These are phyloP conservation scores for Macrosteles quadrilineatus DNA, from an alignment of 1,140 invertebrate species.

Conservation along the genomic window DNA sequence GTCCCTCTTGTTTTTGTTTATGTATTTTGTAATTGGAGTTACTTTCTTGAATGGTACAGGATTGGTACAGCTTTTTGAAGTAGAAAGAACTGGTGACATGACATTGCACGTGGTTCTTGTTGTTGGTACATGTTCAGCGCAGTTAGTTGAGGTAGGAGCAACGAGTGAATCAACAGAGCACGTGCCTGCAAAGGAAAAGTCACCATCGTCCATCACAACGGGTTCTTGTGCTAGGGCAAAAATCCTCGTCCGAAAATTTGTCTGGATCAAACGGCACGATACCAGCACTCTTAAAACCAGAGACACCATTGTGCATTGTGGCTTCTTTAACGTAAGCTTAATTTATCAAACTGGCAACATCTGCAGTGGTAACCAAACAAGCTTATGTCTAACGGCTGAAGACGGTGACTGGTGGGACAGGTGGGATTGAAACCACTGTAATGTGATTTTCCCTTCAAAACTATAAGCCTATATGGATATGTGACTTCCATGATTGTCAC, in stretches of 20 bases:
- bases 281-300: neutral
- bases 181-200: neutral
- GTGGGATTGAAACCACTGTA: constrained; percentile 35
- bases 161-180: neutral
- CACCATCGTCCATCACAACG: neutral
- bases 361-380: constrained; percentile 35
- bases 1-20: neutral
- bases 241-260: neutral
- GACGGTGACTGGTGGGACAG: constrained; percentile 36
- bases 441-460: no score
- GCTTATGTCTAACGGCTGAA: constrained; percentile 49
- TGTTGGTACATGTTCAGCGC: neutral
- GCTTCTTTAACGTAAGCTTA: constrained; percentile 3
- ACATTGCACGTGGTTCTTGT: no score
- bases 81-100: no score
- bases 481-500: constrained; percentile 44
- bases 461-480: constrained; percentile 39
- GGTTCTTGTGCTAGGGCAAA: neutral
- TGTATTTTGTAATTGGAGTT: neutral
- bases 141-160: neutral
- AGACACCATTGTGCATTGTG: neutral
- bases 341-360: neutral
- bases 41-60: neutral
- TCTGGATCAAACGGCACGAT: constrained; percentile 17
- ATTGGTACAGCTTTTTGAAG: neutral